phyloP scores from a whole-genome alignment of 2,888 invertebrate species.

The Cepaea hortensis region DNA sequence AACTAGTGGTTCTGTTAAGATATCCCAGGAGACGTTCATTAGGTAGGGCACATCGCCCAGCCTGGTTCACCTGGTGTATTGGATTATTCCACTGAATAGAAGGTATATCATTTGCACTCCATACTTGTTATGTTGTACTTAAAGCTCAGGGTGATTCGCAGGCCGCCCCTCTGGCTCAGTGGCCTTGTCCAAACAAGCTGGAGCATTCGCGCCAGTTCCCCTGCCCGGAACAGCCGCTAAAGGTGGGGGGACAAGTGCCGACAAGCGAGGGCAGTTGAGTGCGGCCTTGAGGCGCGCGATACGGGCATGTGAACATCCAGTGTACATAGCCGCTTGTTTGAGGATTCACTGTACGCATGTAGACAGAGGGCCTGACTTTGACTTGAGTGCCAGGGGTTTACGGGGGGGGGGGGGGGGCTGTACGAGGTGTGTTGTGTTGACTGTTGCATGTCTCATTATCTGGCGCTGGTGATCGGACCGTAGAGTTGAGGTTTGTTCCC shows the following conservation, averaged over 20 bases:
- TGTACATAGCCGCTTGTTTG: neutral
- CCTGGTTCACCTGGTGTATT: neutral
- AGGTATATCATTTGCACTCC: neutral
- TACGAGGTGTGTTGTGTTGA: neutral
- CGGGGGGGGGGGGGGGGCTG: no score
- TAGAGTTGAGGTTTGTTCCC: no score
- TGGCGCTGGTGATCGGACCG: neutral
- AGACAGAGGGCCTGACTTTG: neutral
- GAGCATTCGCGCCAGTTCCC: neutral
- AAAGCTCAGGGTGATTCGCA: neutral
- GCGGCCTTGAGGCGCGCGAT: neutral
- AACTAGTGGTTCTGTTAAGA: neutral
- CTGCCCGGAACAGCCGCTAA: neutral
- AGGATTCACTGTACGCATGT: neutral
- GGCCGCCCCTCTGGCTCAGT: neutral
- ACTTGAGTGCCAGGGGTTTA: no score
- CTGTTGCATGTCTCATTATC: neutral
- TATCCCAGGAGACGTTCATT: neutral
- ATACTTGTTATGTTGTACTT: conserved; percentile 10
- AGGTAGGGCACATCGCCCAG: neutral
- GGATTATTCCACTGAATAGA: neutral
- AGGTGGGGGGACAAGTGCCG: neutral
- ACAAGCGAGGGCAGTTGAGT: neutral
- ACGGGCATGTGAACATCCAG: neutral
- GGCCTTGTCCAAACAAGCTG: conserved; percentile 17